Percentiles rank a stretch among this genome's conserved stretches.
Conservation (phyloP, 1,140 invertebrate genomes). For the Scaptomyza hsui region DNA sequence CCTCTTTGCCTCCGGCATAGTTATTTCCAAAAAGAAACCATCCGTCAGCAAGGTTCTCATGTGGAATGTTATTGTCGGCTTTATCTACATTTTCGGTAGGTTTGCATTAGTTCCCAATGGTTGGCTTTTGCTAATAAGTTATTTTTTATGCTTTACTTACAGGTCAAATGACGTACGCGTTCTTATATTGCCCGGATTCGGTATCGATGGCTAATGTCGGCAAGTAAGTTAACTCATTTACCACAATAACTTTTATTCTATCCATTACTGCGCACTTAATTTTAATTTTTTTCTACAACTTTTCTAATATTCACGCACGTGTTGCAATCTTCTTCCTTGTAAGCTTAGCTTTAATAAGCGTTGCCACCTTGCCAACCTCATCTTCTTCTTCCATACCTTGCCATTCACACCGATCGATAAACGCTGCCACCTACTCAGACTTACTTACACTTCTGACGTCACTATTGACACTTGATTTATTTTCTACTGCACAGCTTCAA, state of each 20-base stretch:
- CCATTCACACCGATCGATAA: not conserved
- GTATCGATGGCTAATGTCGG: conserved; percentile 50
- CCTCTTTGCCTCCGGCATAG: conserved; percentile 86
- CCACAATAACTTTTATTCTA: not conserved
- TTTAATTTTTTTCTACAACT: not conserved
- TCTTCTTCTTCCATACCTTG: not conserved
- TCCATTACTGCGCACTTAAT: not conserved
- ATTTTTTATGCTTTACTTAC: not conserved
- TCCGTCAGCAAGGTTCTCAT: conserved; percentile 86
- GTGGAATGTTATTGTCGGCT: conserved; percentile 88
- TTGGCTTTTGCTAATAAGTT: not conserved
- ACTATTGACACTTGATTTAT: not conserved
- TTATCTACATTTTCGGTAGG: conserved; percentile 85
- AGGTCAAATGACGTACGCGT: conserved; percentile 85
- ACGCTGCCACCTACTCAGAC: not conserved
- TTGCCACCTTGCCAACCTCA: not conserved
- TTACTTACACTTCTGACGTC: not conserved
- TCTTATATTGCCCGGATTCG: conserved; percentile 85
- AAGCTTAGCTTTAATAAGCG: not conserved
- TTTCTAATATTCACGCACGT: not conserved
- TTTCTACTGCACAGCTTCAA: conserved; percentile 84
- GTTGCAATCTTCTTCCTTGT: not conserved
- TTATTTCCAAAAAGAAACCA: conserved; percentile 88
- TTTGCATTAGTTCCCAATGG: no score
- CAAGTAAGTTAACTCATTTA: conserved; percentile 54